Evolutionary conservation across 2,888 invertebrate genomes (phyloP).

Genomic region (Melanotus villosus): DNA sequence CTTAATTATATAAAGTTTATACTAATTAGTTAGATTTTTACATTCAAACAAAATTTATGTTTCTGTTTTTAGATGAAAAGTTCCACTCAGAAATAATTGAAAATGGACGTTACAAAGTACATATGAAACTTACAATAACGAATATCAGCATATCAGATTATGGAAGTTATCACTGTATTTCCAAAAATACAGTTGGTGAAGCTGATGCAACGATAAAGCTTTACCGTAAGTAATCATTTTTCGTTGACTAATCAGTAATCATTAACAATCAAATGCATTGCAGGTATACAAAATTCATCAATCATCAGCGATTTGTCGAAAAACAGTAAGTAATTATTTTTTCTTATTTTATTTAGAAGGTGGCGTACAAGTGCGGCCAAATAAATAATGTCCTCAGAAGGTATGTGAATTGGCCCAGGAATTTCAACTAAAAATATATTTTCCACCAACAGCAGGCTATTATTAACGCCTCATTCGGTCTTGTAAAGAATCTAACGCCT

Average conservation of each 20-base stretch:
- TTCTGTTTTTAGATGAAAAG: conserved; percentile 39
- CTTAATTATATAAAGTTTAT: too few relatives aligned
- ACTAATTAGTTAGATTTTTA: too few relatives aligned
- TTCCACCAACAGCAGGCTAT: too few relatives aligned
- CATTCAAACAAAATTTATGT: too few relatives aligned
- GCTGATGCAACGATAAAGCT: conserved; percentile 82
- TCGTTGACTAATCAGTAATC: not conserved
- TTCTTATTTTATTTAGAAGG: not conserved
- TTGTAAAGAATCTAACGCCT: too few relatives aligned
- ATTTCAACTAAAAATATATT: too few relatives aligned
- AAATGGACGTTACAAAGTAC: conserved; percentile 80
- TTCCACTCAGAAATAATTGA: conserved; percentile 66
- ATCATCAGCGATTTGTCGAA: conserved; percentile 9
- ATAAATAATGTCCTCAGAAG: not conserved
- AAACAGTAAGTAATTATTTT: conserved; percentile 25
- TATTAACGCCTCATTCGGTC: too few relatives aligned
- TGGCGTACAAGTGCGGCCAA: not conserved
- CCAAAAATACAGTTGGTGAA: conserved; percentile 81
- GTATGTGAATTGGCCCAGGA: too few relatives aligned
- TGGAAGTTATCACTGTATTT: conserved; percentile 80
- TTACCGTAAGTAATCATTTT: conserved; percentile 75
- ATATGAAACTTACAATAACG: conserved; percentile 79
- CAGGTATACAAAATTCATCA: conserved; percentile 16
- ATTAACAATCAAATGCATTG: not conserved
- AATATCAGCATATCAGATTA: conserved; percentile 73